These are phyloP conservation scores for Tenualosa thibaudeaui DNA, from an alignment of 2,797 vertebrate species.

Conservation along the genomic window DNA sequence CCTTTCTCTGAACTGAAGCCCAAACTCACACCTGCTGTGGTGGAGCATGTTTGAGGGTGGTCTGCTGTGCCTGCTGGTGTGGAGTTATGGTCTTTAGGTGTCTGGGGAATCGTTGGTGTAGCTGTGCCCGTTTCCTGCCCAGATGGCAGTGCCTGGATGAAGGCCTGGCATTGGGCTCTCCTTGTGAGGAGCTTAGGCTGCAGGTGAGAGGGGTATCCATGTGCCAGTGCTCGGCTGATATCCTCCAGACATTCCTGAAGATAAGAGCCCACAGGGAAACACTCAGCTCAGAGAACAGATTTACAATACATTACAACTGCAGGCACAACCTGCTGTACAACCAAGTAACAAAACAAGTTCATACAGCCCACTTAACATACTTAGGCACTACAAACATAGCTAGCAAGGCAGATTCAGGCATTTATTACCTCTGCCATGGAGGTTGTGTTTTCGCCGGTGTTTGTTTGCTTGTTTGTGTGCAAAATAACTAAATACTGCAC, in stretches of 20 bases:
- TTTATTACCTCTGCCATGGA: too few species aligned
- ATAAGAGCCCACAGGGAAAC: neutral
- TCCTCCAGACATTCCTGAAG: conserved; percentile 84
- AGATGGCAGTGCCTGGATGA: conserved; percentile 59
- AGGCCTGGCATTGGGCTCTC: conserved; percentile 75
- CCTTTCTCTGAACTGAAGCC: conserved; percentile 78
- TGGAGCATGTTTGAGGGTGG: neutral
- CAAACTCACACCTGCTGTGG: conserved; percentile 61
- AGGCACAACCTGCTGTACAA: too few species aligned
- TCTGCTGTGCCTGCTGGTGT: conserved; percentile 10
- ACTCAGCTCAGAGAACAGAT: neutral
- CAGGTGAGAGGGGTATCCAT: conserved; percentile 82
- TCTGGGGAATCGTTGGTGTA: neutral
- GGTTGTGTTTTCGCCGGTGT: too few species aligned
- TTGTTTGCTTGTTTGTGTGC: too few species aligned
- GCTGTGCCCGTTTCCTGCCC: neutral
- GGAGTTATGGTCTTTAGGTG: neutral
- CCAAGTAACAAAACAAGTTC: too few species aligned
- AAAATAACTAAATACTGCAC: too few species aligned
- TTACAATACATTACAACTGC: too few species aligned
- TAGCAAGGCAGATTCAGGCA: too few species aligned
- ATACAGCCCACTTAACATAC: too few species aligned
- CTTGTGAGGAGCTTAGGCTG: conserved; percentile 81
- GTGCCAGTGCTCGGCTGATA: conserved; percentile 76
- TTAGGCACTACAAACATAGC: too few species aligned